Evolutionary conservation across 2,888 invertebrate genomes (phyloP).

Genomic region (Ischnura elegans): DNA sequence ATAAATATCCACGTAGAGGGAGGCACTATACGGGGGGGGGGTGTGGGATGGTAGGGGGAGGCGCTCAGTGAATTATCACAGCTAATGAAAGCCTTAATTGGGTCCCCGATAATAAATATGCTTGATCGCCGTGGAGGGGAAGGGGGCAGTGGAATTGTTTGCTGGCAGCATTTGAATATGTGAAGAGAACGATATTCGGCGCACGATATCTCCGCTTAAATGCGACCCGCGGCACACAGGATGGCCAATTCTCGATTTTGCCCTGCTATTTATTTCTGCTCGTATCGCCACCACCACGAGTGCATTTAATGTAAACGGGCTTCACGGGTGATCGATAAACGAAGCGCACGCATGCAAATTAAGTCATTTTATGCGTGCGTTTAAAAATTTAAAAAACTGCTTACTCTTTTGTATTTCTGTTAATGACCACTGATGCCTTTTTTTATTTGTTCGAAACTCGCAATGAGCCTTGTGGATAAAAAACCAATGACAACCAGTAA

Average conservation of each 20-base stretch:
- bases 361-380: neutral
- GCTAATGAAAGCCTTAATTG: conserved; percentile 38
- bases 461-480: no score
- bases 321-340: neutral
- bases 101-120: conserved; percentile 31
- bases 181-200: neutral
- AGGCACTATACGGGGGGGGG: neutral
- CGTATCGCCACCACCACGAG: neutral
- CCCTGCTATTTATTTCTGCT: neutral
- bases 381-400: neutral
- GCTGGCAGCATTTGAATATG: neutral
- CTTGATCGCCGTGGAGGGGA: neutral
- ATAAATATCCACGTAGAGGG: neutral
- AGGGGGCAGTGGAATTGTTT: conserved; percentile 8
- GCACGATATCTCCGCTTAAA: neutral
- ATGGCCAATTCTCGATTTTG: neutral
- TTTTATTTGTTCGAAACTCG: neutral
- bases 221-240: neutral
- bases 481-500: no score
- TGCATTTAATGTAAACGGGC: neutral
- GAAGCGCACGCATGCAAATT: neutral
- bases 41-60: neutral
- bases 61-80: neutral
- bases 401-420: neutral
- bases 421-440: neutral